Evolutionary conservation across 2,113 vertebrate genomes (phyloP).

Genomic region (Pangasianodon gigas): DNA sequence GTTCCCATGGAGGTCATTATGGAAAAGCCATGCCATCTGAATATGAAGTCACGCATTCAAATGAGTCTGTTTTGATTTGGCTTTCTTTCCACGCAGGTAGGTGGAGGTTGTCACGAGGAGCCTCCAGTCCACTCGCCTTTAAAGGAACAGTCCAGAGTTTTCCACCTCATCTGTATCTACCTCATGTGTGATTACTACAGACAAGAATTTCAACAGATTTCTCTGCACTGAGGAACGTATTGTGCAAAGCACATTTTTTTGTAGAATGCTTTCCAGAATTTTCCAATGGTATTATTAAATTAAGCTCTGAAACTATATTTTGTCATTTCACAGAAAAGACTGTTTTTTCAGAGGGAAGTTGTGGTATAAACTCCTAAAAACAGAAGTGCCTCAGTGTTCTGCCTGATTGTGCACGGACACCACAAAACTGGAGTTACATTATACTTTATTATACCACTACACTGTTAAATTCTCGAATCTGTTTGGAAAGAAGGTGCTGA

Average conservation of each 20-base stretch:
- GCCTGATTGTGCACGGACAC: neutral
- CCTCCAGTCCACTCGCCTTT: constrained; percentile 38
- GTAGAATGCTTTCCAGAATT: neutral
- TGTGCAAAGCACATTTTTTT: neutral
- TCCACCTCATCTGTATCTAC: neutral
- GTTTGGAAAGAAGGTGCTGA: neutral
- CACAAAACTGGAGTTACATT: neutral
- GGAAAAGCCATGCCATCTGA: constrained; percentile 30
- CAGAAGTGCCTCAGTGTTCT: neutral
- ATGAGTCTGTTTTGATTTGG: constrained; percentile 42
- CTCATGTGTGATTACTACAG: neutral
- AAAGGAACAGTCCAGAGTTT: neutral
- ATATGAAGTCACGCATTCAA: constrained; percentile 45
- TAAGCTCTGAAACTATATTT: neutral
- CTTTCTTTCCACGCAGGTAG: constrained; percentile 32
- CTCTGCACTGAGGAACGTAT: neutral
- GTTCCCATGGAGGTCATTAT: constrained; percentile 40
- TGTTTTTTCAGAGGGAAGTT: neutral
- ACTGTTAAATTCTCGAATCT: neutral
- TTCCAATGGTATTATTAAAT: neutral
- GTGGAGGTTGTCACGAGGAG: constrained; percentile 18
- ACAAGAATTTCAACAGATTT: neutral
- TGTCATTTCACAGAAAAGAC: neutral
- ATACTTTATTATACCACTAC: neutral
- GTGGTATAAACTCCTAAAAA: neutral